Evolutionary conservation across 2,888 invertebrate species (phyloP).

Genomic region (Sesamia inferens): DNA sequence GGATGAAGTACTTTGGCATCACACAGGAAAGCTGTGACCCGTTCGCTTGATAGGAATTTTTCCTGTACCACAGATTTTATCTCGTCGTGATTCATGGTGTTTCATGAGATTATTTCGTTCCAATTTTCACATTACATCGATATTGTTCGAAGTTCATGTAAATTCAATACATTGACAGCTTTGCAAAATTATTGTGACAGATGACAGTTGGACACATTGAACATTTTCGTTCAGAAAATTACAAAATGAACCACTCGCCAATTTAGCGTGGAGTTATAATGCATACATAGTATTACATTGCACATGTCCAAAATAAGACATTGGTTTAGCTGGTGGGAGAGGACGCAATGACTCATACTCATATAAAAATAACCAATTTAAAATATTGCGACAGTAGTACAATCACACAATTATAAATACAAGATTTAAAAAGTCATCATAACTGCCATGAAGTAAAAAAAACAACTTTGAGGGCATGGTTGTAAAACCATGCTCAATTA

Average conservation of each 20-base stretch:
- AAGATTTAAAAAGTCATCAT: too few species aligned
- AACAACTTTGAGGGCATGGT: too few species aligned
- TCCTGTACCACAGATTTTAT: constrained; percentile 87
- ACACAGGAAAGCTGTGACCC: constrained; percentile 84
- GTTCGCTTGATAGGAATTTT: constrained; percentile 87
- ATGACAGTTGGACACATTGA: constrained; percentile 49
- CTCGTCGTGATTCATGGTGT: constrained; percentile 87
- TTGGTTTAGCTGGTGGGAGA: neutral
- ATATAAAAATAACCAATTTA: neutral
- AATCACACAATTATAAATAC: too few species aligned
- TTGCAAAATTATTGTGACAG: constrained; percentile 52
- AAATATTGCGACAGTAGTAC: too few species aligned
- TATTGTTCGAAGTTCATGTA: constrained; percentile 56
- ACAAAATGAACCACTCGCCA: neutral
- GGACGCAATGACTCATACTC: neutral
- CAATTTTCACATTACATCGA: constrained; percentile 56
- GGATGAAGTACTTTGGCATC: constrained; percentile 87
- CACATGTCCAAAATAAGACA: neutral
- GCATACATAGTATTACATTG: neutral
- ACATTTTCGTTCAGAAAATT: constrained; percentile 41
- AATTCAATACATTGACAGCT: constrained; percentile 65
- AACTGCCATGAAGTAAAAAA: too few species aligned
- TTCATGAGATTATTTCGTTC: constrained; percentile 57
- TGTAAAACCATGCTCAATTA: neutral
- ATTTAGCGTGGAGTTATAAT: neutral